These are phyloP conservation scores for Drosophila nr. perissopoda DNA, from an alignment of 2,888 invertebrate genomes.

Conservation along the genomic window DNA sequence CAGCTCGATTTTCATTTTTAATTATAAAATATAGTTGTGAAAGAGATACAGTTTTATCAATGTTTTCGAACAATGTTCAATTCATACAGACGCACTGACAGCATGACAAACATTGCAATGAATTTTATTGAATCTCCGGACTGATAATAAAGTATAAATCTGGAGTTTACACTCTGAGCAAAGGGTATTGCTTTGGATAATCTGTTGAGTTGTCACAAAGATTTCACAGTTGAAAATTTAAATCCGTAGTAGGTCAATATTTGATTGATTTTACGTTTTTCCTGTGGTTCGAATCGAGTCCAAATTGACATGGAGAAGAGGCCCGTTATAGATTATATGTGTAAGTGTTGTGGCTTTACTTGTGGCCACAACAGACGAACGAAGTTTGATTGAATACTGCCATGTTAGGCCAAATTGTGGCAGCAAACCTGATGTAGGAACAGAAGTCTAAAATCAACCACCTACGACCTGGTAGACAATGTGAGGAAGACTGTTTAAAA, in stretches of 20 bases:
- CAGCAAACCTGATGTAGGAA: neutral
- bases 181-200: neutral
- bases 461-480: conserved; percentile 1
- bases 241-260: neutral
- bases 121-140: neutral
- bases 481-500: conserved; percentile 17
- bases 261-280: neutral
- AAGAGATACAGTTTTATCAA: no score
- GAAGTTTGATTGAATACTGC: conserved; percentile 33
- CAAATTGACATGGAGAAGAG: neutral
- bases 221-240: neutral
- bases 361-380: conserved; percentile 6
- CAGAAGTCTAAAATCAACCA: neutral
- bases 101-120: neutral
- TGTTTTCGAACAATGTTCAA: neutral
- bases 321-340: neutral
- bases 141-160: neutral
- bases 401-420: conserved; percentile 12
- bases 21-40: no score
- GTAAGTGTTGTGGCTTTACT: neutral
- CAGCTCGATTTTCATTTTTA: no score
- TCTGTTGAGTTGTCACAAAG: neutral
- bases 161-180: no score
- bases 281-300: neutral
- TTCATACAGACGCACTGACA: neutral